Percentiles rank a stretch among this genome's conserved stretches.
Conservation (phyloP, 1,140 invertebrate species). For the Caerostris extrusa region DNA sequence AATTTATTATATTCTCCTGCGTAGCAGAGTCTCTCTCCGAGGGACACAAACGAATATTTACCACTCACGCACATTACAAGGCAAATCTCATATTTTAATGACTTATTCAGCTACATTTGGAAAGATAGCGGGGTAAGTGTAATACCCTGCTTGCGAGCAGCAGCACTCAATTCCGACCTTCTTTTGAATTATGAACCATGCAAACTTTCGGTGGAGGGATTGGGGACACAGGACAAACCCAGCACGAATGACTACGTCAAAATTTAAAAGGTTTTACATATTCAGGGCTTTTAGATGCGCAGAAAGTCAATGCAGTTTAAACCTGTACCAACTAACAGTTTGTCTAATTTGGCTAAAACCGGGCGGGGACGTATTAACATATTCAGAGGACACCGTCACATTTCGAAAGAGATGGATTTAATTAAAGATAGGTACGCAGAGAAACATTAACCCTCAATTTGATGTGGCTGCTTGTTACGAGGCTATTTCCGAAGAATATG, state of each 20-base stretch:
- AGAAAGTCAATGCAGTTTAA: constrained; percentile 19
- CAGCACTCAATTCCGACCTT: neutral
- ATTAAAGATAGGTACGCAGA: neutral
- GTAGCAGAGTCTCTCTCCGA: neutral
- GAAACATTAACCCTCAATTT: constrained; percentile 18
- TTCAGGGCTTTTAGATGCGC: neutral
- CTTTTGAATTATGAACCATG: constrained; percentile 24
- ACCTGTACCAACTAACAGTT: neutral
- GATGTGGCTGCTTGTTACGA: neutral
- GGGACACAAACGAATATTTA: constrained; percentile 50
- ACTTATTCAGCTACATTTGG: constrained; percentile 45
- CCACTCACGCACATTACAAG: constrained; percentile 55
- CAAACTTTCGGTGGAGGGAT: neutral
- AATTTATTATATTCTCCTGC: constrained; percentile 51
- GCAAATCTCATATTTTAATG: constrained; percentile 42
- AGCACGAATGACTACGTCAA: constrained; percentile 11
- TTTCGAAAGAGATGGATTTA: constrained; percentile 11
- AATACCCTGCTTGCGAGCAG: neutral
- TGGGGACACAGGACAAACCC: neutral
- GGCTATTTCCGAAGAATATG: constrained; percentile 8
- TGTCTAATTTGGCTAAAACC: neutral
- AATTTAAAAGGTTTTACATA: constrained; percentile 39
- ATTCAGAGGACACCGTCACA: constrained; percentile 30
- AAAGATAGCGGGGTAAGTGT: constrained; percentile 25
- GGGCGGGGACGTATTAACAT: neutral